These are phyloP conservation scores for Lycia hirtaria DNA, from an alignment of 2,888 invertebrate genomes.

Conservation along the genomic window DNA sequence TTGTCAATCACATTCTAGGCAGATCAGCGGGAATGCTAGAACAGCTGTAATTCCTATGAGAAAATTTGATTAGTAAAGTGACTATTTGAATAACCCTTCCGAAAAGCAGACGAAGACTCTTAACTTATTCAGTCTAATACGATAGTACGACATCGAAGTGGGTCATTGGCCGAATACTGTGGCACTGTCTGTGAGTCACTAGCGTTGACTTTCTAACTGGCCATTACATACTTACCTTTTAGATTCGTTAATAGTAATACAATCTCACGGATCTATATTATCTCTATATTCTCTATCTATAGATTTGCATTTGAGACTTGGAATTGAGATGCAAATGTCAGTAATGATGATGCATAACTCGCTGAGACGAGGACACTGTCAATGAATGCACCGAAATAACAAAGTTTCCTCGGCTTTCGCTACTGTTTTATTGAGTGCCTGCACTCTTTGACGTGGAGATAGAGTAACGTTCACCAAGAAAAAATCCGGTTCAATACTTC, in stretches of 20 bases:
- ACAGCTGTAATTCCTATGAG: background rate
- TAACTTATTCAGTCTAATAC: constrained; percentile 42
- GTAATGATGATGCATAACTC: constrained; percentile 57
- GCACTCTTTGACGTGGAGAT: constrained; percentile 43
- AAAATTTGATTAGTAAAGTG: background rate
- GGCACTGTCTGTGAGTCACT: constrained; percentile 70
- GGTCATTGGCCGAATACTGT: constrained; percentile 81
- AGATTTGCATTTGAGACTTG: constrained; percentile 34
- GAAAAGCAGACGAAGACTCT: constrained; percentile 26
- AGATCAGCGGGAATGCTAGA: background rate
- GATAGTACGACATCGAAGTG: constrained; percentile 64
- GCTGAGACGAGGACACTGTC: constrained; percentile 62
- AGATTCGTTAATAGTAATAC: constrained; percentile 19
- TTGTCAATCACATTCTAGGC: background rate
- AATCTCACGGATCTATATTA: constrained; percentile 39
- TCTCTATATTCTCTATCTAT: constrained; percentile 24
- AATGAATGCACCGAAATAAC: constrained; percentile 78
- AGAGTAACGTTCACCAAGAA: constrained; percentile 44
- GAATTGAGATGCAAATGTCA: constrained; percentile 37
- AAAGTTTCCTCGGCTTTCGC: constrained; percentile 71
- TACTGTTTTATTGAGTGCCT: constrained; percentile 50
- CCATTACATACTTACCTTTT: constrained; percentile 55
- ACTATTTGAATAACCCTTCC: constrained; percentile 7
- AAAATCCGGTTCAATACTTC: constrained; percentile 44
- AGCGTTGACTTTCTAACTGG: constrained; percentile 63